phyloP scores from a whole-genome alignment of 2,797 vertebrate genomes.

The Salmo trutta region DNA sequence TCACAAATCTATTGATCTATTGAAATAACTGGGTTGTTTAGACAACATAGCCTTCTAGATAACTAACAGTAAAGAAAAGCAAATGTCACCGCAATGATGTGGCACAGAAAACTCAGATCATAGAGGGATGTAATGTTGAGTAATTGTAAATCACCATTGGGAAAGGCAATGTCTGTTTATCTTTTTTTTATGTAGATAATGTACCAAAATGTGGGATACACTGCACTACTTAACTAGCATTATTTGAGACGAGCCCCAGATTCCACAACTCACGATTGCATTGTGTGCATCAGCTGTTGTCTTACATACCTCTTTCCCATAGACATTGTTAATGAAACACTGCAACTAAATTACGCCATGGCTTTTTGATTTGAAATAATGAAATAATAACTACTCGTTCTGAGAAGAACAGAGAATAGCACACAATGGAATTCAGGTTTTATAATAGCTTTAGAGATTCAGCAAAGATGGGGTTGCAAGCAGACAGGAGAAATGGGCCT shows the following conservation, averaged over 20 bases:
- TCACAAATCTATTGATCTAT: slow-evolving; percentile 65
- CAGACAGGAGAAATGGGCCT: slow-evolving; percentile 17
- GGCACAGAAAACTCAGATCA: slow-evolving; percentile 55
- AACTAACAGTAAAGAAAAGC: slow-evolving; percentile 56
- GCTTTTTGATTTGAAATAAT: slow-evolving; percentile 15
- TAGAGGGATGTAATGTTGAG: slow-evolving; percentile 41
- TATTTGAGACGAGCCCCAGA: too few relatives aligned
- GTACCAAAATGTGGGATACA: not conserved
- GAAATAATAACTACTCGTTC: slow-evolving; percentile 17
- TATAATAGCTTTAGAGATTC: slow-evolving; percentile 24
- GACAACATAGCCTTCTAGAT: slow-evolving; percentile 55
- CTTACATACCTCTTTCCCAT: too few relatives aligned
- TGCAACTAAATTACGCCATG: not conserved
- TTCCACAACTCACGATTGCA: not conserved
- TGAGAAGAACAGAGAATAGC: not conserved
- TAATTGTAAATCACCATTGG: slow-evolving; percentile 13
- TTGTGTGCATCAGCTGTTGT: not conserved
- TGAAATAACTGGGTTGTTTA: slow-evolving; percentile 59
- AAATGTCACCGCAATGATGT: slow-evolving; percentile 59
- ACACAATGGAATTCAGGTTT: slow-evolving; percentile 3
- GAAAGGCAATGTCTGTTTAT: slow-evolving; percentile 10
- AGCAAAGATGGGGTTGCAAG: slow-evolving; percentile 8
- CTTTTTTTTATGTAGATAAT: not conserved
- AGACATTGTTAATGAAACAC: too few relatives aligned
- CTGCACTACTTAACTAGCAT: not conserved